Conservation (phyloP, 2,797 vertebrate species). For the Takifugu ocellatus region DNA sequence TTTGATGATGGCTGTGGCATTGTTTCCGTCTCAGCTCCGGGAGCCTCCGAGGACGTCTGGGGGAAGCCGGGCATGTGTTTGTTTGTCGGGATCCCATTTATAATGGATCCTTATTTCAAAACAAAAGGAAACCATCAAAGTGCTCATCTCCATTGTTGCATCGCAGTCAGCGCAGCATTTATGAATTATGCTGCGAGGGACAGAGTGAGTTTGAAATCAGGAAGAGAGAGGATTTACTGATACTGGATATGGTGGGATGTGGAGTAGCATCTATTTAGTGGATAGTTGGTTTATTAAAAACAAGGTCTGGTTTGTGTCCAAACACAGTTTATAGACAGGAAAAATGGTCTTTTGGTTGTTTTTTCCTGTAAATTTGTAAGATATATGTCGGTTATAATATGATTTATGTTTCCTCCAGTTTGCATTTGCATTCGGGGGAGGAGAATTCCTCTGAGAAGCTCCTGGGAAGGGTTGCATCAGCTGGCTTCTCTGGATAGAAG, state of each 20-base stretch:
- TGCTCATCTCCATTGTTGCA: constrained; percentile 56
- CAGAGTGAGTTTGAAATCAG: constrained; percentile 34
- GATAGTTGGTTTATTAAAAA: constrained; percentile 32
- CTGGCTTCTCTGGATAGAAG: constrained; percentile 47
- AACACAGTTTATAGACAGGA: constrained; percentile 25
- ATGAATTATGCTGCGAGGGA: constrained; percentile 41
- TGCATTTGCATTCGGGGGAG: constrained; percentile 43
- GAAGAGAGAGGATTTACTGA: constrained; percentile 33
- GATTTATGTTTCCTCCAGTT: constrained; percentile 40
- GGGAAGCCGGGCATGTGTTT: constrained; percentile 62
- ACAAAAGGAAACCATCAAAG: constrained; percentile 62
- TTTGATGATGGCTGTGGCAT: constrained; percentile 60
- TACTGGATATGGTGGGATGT: constrained; percentile 27
- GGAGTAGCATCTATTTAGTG: constrained; percentile 41
- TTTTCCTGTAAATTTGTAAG: constrained; percentile 25
- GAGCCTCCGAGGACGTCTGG: constrained; percentile 54
- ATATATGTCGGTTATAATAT: constrained; percentile 31
- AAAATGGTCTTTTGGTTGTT: neutral
- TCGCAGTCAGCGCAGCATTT: constrained; percentile 36
- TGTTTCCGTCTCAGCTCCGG: constrained; percentile 58
- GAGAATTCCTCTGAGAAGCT: constrained; percentile 40
- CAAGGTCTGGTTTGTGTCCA: constrained; percentile 23
- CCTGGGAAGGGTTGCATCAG: constrained; percentile 57
- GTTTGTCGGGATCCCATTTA: constrained; percentile 68
- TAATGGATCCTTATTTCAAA: constrained; percentile 63